Conservation (phyloP, 2,113 vertebrate genomes). For the Plestiodon gilberti region DNA sequence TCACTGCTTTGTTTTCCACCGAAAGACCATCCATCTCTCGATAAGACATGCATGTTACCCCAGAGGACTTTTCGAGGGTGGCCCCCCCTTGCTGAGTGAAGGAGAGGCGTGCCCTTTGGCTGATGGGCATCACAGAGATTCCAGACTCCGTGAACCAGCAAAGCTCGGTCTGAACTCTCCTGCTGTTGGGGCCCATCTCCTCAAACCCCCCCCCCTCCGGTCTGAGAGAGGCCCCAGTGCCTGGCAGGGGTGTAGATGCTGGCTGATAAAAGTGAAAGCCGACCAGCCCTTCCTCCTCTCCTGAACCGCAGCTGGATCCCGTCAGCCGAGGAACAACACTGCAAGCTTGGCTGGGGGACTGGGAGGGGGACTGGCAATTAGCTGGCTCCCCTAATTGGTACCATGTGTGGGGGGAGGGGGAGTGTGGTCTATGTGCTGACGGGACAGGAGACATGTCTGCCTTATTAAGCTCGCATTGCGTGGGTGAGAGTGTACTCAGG, state of each 20-base stretch:
- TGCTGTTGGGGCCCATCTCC: neutral
- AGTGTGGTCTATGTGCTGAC: fast-evolving
- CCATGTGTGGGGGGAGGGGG: conserved; percentile 14
- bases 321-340: fast-evolving
- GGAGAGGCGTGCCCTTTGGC: neutral
- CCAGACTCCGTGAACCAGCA: neutral
- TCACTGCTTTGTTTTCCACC: too few relatives aligned
- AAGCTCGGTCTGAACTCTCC: neutral
- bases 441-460: neutral
- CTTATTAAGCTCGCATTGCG: neutral
- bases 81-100: too few relatives aligned
- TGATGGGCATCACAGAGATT: too few relatives aligned
- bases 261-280: neutral
- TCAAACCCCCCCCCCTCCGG: too few relatives aligned
- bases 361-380: neutral
- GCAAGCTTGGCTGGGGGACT: fast-evolving
- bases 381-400: conserved; percentile 57
- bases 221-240: neutral
- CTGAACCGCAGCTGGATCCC: neutral
- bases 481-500: neutral
- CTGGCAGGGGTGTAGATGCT: neutral
- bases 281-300: fast-evolving
- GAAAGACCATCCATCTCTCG: too few relatives aligned
- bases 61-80: too few relatives aligned
- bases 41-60: too few relatives aligned